These are phyloP conservation scores for Nasonovia ribisnigri DNA, from an alignment of 2,888 invertebrate genomes.

Conservation along the genomic window DNA sequence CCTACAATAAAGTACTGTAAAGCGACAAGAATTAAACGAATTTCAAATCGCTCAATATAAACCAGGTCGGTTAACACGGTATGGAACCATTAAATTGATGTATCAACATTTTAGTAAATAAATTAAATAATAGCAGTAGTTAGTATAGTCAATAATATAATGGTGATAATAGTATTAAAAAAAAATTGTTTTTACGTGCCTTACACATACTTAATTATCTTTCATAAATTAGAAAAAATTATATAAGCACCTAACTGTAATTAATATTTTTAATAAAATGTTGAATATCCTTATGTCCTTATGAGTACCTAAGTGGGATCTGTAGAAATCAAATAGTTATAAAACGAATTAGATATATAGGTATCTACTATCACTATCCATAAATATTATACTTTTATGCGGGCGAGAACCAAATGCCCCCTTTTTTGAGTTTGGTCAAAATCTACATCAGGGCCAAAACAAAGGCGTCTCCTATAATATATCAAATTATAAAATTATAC, in stretches of 20 bases:
- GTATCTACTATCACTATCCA: neutral
- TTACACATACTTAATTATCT: neutral
- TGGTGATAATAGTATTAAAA: too few relatives aligned
- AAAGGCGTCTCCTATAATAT: neutral
- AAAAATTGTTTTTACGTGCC: neutral
- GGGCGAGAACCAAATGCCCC: neutral
- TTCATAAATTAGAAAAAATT: neutral
- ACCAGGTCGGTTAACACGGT: neutral
- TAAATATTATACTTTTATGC: neutral
- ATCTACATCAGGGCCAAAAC: neutral
- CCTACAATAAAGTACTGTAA: neutral
- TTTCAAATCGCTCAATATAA: neutral
- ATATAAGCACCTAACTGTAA: too few relatives aligned
- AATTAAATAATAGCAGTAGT: neutral
- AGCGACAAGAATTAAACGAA: neutral
- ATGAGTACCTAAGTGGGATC: neutral
- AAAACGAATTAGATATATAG: neutral
- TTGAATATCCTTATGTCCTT: neutral
- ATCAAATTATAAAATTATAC: neutral
- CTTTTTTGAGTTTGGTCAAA: neutral
- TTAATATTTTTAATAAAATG: neutral
- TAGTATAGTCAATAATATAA: neutral
- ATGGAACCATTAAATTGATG: neutral
- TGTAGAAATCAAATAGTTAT: neutral
- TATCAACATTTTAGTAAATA: neutral